These are phyloP conservation scores for Galbula dea DNA, from an alignment of 2,113 vertebrate genomes.

Conservation along the genomic window DNA sequence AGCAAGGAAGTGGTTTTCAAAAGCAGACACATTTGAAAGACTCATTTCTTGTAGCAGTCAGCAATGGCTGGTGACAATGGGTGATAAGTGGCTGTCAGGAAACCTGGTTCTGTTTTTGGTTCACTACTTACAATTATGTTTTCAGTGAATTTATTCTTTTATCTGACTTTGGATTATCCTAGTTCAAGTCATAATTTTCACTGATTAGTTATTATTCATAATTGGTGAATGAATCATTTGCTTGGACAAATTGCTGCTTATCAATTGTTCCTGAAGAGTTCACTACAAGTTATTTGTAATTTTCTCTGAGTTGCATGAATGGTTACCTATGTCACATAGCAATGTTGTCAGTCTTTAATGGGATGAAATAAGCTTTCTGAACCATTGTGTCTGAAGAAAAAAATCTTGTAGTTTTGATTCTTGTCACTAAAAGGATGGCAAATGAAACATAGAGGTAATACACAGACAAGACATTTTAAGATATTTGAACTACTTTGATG, in stretches of 20 bases:
- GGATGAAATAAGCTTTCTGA: neutral
- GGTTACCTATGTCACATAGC: neutral
- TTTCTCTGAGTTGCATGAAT: neutral
- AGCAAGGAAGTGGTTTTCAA: neutral
- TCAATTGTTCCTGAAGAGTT: neutral
- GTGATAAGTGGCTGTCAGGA: neutral
- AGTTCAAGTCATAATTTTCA: neutral
- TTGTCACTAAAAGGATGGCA: neutral
- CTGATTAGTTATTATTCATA: neutral
- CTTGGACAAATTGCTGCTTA: neutral
- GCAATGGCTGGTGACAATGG: neutral
- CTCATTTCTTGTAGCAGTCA: neutral
- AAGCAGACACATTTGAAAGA: neutral
- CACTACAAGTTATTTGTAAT: neutral
- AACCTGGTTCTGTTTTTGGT: neutral
- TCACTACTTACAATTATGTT: neutral
- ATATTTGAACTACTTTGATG: neutral
- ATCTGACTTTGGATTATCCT: constrained; percentile 10
- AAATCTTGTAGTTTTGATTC: neutral
- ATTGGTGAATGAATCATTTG: neutral
- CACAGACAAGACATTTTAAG: neutral
- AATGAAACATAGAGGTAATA: neutral
- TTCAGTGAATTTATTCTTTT: constrained; percentile 6
- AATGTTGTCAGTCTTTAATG: neutral
- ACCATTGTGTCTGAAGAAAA: neutral